Base-by-base conservation (phyloP, 2,888 invertebrate species). In the Coenonympha arcania region DNA sequence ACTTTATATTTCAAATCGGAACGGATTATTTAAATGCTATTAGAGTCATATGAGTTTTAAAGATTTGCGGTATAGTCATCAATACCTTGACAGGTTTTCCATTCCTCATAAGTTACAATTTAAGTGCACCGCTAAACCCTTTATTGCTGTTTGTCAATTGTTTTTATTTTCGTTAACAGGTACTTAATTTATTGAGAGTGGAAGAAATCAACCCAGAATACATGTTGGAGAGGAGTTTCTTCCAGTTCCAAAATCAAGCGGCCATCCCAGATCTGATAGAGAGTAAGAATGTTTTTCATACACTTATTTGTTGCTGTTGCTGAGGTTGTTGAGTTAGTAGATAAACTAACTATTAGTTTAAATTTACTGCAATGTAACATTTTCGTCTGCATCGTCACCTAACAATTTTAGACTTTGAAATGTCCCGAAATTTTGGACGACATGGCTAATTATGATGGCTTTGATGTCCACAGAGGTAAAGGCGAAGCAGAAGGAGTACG, bases 121-220 rank as follows among this genome's bases (percentile, higher is more conserved):
- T n/a, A n/a, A n/a, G n/a, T n/a, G n/a, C n/a, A n/a, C n/a, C n/a
- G n/a, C n/a, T n/a, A 20, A 37, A n/a, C n/a, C n/a, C n/a, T n/a
- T n/a, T n/a, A n/a, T n/a, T n/a, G n/a, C 5, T 9, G 18, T 2
- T 1, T 2, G 2, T 24, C 1, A 5, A 2, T 3, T 34, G 8
- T 16, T 34, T 41, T 16, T 41, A 13, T 26, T 28, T 19, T 39
- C 62, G n/a, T n/a, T n/a, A 62, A 0, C 48, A 84, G 84, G 84
- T 84, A 2, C 61, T 84, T 93, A 99, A 90, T 86, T 63, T 99
- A 58, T 86, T 99, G 58, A 87, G 99, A 60, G 99, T 99, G 0
- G 99, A 99, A 79, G 99, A 98, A 86, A 98, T 99, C 48, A 99
- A 99, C 85, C 99, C 99, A 0, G 98, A 99, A 76, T 99, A 96